phyloP scores from a whole-genome alignment of 2,113 vertebrate species.

The Perca fluviatilis region DNA sequence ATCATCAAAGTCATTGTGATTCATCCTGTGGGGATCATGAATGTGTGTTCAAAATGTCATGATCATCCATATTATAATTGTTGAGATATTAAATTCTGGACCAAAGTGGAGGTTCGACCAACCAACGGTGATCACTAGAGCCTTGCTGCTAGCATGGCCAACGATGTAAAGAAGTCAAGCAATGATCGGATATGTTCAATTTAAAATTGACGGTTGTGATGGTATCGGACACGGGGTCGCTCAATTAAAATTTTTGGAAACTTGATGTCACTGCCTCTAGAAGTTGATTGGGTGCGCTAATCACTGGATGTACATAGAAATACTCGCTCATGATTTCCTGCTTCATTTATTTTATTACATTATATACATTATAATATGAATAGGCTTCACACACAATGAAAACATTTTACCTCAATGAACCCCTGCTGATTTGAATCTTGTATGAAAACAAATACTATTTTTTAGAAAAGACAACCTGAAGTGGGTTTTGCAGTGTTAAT shows the following conservation, averaged over 20 bases:
- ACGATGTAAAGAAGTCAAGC: too few species aligned
- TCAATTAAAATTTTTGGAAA: background rate
- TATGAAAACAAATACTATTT: slow-evolving; percentile 10
- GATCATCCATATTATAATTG: too few species aligned
- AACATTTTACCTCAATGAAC: background rate
- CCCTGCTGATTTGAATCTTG: background rate
- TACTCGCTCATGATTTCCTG: background rate
- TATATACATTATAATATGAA: slow-evolving; percentile 63
- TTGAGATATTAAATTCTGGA: too few species aligned
- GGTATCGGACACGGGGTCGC: too few species aligned
- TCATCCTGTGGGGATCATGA: too few species aligned
- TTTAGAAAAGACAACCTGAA: background rate
- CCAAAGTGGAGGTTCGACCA: too few species aligned
- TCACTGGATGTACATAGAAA: background rate
- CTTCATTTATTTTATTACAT: slow-evolving; percentile 52
- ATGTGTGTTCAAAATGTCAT: too few species aligned
- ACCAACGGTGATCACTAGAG: too few species aligned
- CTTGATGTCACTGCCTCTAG: background rate
- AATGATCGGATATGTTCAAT: too few species aligned
- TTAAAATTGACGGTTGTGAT: too few species aligned
- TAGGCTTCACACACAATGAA: background rate
- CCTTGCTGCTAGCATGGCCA: too few species aligned
- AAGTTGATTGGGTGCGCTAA: background rate
- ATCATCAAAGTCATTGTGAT: too few species aligned
- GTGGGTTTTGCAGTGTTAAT: background rate